A percentile compares a stretch with the other conserved stretches of the same genome.
These are phyloP conservation scores for Ciconia stormi DNA, from an alignment of 2,113 vertebrate genomes.

Conservation along the genomic window DNA sequence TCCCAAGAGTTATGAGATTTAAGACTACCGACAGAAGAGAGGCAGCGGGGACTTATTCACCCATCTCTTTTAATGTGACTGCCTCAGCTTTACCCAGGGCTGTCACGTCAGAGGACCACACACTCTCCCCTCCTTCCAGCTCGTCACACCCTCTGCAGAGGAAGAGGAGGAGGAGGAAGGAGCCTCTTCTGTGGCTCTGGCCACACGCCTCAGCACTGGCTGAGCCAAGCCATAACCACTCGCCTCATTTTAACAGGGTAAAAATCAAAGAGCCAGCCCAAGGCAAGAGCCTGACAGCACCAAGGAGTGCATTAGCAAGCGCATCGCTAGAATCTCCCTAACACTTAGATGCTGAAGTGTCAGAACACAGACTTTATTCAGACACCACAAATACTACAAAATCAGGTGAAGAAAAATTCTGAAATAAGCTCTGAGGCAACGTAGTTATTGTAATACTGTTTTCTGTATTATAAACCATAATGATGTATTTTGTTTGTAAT, in stretches of 20 bases:
- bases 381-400: background rate
- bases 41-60: background rate
- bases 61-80: background rate
- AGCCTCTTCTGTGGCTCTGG: background rate
- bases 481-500: background rate
- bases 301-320: background rate
- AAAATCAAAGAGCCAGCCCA: background rate
- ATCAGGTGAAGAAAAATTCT: background rate
- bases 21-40: background rate
- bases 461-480: background rate
- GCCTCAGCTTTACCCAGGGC: background rate
- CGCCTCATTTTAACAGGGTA: background rate
- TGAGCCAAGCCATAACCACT: background rate
- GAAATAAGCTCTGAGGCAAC: background rate
- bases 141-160: background rate
- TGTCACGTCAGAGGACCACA: accelerated
- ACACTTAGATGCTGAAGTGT: background rate
- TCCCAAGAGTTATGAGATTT: background rate
- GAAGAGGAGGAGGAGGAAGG: background rate
- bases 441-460: background rate
- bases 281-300: background rate
- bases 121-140: background rate
- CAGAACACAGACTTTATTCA: background rate
- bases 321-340: background rate
- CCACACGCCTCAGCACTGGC: background rate